Conservation (phyloP, 2,797 vertebrate genomes). For the Galago senegalensis region DNA sequence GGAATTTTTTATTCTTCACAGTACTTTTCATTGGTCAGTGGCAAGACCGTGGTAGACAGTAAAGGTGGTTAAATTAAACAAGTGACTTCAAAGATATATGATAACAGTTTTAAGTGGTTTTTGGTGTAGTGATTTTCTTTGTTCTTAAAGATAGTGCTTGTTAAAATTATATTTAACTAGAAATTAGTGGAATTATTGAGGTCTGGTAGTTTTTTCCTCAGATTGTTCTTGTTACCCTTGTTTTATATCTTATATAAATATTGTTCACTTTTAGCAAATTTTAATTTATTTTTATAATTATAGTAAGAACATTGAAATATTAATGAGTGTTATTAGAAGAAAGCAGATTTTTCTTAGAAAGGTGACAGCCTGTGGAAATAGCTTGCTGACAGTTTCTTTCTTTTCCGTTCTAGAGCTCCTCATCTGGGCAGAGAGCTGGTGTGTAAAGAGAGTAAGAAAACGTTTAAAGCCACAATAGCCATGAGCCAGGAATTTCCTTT, state of each 20-base stretch:
- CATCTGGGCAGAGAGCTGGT: slow-evolving; percentile 98
- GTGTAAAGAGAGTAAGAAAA: slow-evolving; percentile 99
- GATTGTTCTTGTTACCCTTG: background rate
- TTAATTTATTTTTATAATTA: slow-evolving; percentile 54
- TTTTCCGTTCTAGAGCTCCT: slow-evolving; percentile 92
- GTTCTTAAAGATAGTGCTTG: slow-evolving; percentile 57
- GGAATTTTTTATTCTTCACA: slow-evolving; percentile 39
- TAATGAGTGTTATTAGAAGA: background rate
- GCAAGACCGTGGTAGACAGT: background rate
- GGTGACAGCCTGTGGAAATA: background rate
- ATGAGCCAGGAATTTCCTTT: slow-evolving; percentile 99
- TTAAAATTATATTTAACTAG: slow-evolving; percentile 26
- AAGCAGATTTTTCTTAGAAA: slow-evolving; percentile 32
- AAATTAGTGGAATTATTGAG: background rate
- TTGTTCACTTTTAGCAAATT: background rate
- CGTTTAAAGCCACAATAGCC: slow-evolving; percentile 99
- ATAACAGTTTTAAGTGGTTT: slow-evolving; percentile 16
- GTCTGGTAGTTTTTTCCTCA: slow-evolving; percentile 52
- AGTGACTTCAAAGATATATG: background rate
- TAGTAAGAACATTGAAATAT: slow-evolving; percentile 14
- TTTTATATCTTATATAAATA: slow-evolving; percentile 13
- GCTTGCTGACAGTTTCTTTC: slow-evolving; percentile 43
- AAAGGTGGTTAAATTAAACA: slow-evolving; percentile 46
- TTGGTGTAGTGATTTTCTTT: slow-evolving; percentile 28
- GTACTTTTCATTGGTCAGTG: slow-evolving; percentile 2